Evolutionary conservation across 2,113 vertebrate species (phyloP), one percentile per base, ranked within the genome.

Genomic region (Heterotis niloticus): DNA sequence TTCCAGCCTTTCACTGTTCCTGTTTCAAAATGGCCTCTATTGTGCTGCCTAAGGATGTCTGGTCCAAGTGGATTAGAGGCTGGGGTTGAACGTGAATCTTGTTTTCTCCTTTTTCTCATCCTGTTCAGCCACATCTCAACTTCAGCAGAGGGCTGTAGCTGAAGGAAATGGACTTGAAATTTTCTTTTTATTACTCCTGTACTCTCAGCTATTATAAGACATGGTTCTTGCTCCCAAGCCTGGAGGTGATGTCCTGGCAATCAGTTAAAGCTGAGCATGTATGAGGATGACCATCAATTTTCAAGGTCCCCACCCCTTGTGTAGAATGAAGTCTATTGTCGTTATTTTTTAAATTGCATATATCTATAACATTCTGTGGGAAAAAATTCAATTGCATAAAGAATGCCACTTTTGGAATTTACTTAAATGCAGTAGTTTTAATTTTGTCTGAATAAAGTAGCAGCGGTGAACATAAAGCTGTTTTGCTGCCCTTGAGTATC

Each of bases 401-500:
- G 52, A 71, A 18, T 51, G n/a, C 52, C 18, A 34, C 18, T 34
- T 34, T 69, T 69, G 28, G 44, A 71, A 71, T 71, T 71, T 52
- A 71, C 69, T 71, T 17, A 69, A 51, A 69, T 44, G 34, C 34
- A 44, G 67, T 69, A 68, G 67, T 69, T 69, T 71, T 71, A 71
- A 71, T 71, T 71, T 52, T 71, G 69, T 29, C 29, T 51, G 69
- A 52, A 71, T 71, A 71, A 71, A 71, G 52, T 71, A 51, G 13
- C 69, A 44, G 12, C 34, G 34, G 69, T 71, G 69, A 51, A 71
- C 3, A 44, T 44, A 44, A 44, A 44, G 34, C 3, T 44, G 34
- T 44, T 44, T 4, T 44, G 34, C 34, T 44, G 34, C 34, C 34
- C 34, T 44, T 44, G 34, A 44, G 7, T 7, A 44, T 44, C 34